These are phyloP conservation scores for Cataglyphis rosenhaueri DNA, from an alignment of 2,888 invertebrate species.

Conservation along the genomic window DNA sequence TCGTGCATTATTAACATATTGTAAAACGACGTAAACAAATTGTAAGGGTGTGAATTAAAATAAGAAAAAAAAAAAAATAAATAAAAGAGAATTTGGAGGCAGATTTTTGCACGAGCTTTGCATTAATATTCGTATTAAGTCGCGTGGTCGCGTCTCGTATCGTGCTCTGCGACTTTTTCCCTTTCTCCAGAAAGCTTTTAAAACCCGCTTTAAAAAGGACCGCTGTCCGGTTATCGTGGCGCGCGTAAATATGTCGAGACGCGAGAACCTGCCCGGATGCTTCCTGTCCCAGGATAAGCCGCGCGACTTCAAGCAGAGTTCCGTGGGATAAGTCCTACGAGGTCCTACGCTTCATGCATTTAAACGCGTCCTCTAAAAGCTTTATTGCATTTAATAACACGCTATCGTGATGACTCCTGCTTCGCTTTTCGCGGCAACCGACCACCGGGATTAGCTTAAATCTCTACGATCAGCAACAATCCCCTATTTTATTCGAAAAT, in stretches of 20 bases:
- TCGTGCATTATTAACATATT: background rate
- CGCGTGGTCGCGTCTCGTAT: conserved; percentile 65
- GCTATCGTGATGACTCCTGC: conserved; percentile 53
- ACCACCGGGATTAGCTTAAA: conserved; percentile 38
- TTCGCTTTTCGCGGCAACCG: conserved; percentile 13
- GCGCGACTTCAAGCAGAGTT: conserved; percentile 37
- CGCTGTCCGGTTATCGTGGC: conserved; percentile 78
- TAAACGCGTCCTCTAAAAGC: conserved; percentile 79
- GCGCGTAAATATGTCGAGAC: conserved; percentile 78
- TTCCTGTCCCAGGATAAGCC: conserved; percentile 65
- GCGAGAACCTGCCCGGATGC: conserved; percentile 55
- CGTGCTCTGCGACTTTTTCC: conserved; percentile 47
- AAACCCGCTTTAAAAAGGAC: conserved; percentile 76
- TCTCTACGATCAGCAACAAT: conserved; percentile 12
- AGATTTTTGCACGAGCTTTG: background rate
- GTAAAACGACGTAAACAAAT: background rate
- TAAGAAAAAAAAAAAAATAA: background rate
- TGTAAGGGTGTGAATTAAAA: background rate
- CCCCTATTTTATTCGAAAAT: conserved; percentile 10
- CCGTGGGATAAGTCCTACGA: conserved; percentile 44
- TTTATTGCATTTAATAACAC: conserved; percentile 72
- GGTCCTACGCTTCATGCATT: conserved; percentile 78
- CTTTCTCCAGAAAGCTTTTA: conserved; percentile 74
- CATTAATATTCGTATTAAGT: conserved; percentile 71
- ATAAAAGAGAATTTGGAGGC: background rate